Base-by-base conservation (phyloP, 2,888 invertebrate species). In the Malthinus flaveolus region DNA sequence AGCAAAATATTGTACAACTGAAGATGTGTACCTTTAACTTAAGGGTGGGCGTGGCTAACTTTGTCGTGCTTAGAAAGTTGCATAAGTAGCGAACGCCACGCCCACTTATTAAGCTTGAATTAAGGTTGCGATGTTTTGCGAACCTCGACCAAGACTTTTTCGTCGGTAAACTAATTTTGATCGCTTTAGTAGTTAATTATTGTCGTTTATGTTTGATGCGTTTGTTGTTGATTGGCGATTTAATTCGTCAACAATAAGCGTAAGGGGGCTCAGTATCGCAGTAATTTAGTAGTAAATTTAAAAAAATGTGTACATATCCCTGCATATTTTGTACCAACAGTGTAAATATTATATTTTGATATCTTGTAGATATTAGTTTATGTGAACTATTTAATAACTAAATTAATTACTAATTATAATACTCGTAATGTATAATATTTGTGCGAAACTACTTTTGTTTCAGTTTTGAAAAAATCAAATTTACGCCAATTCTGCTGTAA, bases 301-400 rank as follows among this genome's bases (percentile, higher is more conserved):
- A 53, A 23, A 23, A 23, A 66, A 67, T 60, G 67, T 78, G 78
- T 78, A 78, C 78, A 78, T 78, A 78, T 78, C 78, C 73, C 71
- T 71, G 66, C 73, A 72, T 73, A 75, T 75, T 77, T 75, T 76
- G 70, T 77, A 76, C 72, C 72, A 76, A 76, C 54, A 57, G 72
- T 78, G 77, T 78, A 78, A 71, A 76, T 76, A 76, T 65, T 78
- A 77, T 78, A 77, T 78, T 78, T 78, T 78, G 77, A 73, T 73
- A 73, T 70, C 67, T 68, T 67, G 68, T 70, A 68, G 69, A 66
- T 54, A 60, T 54, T 69, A 70, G 69, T 67, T 67, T 66, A 67
- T 57, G 63, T 64, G 66, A 23, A 23, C 62, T 68, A 62, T 64
- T 61, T 61, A 64, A 56, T 12, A 45, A 44, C 42, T 44, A n/a